Percentiles rank a stretch among this genome's conserved stretches.
Conservation (phyloP, 2,113 vertebrate genomes). For the Addax nasomaculatus region DNA sequence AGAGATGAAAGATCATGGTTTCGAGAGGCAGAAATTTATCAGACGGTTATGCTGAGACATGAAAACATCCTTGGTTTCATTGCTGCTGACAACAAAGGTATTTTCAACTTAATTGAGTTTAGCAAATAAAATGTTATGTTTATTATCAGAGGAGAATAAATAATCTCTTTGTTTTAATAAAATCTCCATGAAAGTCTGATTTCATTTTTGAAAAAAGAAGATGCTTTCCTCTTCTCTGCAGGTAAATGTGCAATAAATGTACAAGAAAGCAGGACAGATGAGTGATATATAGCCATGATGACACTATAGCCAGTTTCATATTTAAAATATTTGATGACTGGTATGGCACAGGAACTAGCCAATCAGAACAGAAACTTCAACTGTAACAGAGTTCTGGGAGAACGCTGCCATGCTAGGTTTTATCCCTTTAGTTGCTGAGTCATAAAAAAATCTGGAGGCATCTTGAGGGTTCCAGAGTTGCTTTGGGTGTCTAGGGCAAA, state of each 20-base stretch:
- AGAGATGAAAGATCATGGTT: slow-evolving; percentile 98
- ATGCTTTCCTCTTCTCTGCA: not conserved
- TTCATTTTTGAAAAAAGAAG: slow-evolving; percentile 4
- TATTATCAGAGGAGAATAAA: not conserved
- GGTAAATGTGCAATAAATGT: not conserved
- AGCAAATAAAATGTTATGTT: not conserved
- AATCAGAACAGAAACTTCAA: not conserved
- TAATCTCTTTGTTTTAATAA: not conserved
- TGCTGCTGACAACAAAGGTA: slow-evolving; percentile 98
- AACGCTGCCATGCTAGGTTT: not conserved
- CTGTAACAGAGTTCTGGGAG: not conserved
- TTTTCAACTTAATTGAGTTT: not conserved
- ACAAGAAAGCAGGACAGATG: not conserved
- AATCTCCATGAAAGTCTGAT: not conserved
- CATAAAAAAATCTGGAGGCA: not conserved
- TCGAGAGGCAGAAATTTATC: slow-evolving; percentile 97
- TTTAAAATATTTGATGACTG: not conserved
- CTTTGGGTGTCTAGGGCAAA: not conserved
- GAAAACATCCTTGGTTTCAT: slow-evolving; percentile 98
- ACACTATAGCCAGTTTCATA: not conserved
- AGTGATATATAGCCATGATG: not conserved
- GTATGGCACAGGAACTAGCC: not conserved
- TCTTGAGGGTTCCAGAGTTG: no score
- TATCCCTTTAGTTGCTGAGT: not conserved
- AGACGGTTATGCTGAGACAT: slow-evolving; percentile 96